Percentiles rank a stretch among this genome's conserved stretches.
phyloP scores from a whole-genome alignment of 92 coral and sea anemone genomes.

The Desmophyllum pertusum region DNA sequence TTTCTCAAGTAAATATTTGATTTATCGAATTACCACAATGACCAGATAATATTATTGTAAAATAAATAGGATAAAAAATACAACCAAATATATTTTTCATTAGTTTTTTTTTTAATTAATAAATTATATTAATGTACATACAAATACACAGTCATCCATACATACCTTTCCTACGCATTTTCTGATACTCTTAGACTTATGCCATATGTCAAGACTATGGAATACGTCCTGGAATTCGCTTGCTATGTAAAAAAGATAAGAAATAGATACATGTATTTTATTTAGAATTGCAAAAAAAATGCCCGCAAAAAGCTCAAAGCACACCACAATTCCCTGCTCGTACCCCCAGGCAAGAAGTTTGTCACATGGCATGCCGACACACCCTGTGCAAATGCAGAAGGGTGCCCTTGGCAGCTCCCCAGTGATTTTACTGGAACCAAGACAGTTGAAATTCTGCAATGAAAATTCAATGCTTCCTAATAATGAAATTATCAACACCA shows the following conservation, averaged over 20 bases:
- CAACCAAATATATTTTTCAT: background rate
- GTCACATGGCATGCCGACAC: too few relatives aligned
- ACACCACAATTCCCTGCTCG: too few relatives aligned
- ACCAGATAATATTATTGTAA: constrained; percentile 6
- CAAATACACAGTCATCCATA: background rate
- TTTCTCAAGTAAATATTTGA: too few relatives aligned
- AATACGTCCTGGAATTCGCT: constrained; percentile 12
- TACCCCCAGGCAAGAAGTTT: too few relatives aligned
- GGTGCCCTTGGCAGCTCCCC: too few relatives aligned
- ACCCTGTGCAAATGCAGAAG: too few relatives aligned
- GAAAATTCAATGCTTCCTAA: too few relatives aligned
- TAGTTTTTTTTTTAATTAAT: background rate
- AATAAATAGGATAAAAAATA: background rate
- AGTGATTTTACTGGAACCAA: too few relatives aligned
- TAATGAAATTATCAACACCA: too few relatives aligned
- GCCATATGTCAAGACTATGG: constrained; percentile 44
- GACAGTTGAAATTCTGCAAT: too few relatives aligned
- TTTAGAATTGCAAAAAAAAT: constrained; percentile 11
- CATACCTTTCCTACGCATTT: constrained; percentile 43
- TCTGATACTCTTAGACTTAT: constrained; percentile 32
- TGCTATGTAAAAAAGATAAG: constrained; percentile 15
- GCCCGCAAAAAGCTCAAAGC: constrained; percentile 16
- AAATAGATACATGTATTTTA: background rate
- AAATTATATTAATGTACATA: background rate
- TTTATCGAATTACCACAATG: too few relatives aligned